Percentiles rank a stretch among this genome's conserved stretches.
These are phyloP conservation scores for Melieria crassipennis DNA, from an alignment of 2,888 invertebrate genomes.

Conservation along the genomic window DNA sequence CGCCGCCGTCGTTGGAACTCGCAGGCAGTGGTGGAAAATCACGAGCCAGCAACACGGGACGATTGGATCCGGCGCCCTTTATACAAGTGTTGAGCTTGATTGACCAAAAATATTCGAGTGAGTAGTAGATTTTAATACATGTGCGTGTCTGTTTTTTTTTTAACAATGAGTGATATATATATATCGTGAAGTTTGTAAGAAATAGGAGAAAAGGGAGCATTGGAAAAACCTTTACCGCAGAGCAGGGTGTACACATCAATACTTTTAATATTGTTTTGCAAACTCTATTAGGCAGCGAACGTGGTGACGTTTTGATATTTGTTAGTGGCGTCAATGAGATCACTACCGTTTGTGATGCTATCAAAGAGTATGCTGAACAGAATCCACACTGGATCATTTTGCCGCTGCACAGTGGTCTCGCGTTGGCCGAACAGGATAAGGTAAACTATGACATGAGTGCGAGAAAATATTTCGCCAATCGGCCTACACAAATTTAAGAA, in stretches of 20 bases:
- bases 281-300: constrained; percentile 72
- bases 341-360: constrained; percentile 84
- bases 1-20: constrained; percentile 69
- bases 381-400: constrained; percentile 88
- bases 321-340: constrained; percentile 96
- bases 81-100: constrained; percentile 91
- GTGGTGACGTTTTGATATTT: constrained; percentile 95
- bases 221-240: not conserved
- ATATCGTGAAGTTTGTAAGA: not conserved
- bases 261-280: constrained; percentile 9
- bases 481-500: constrained; percentile 40
- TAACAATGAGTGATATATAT: not conserved
- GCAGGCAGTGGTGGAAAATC: constrained; percentile 66
- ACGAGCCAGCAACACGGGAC: constrained; percentile 71
- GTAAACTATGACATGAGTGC: constrained; percentile 63
- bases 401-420: constrained; percentile 91
- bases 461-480: not conserved
- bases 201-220: not conserved
- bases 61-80: constrained; percentile 93
- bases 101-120: constrained; percentile 83
- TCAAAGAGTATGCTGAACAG: constrained; percentile 81
- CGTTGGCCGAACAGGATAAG: constrained; percentile 95
- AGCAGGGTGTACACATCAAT: constrained; percentile 7
- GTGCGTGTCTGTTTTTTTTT: too few species aligned
- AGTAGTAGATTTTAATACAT: constrained; percentile 32